phyloP scores from a whole-genome alignment of 1,140 invertebrate species.

The Drosophila albomicans region DNA sequence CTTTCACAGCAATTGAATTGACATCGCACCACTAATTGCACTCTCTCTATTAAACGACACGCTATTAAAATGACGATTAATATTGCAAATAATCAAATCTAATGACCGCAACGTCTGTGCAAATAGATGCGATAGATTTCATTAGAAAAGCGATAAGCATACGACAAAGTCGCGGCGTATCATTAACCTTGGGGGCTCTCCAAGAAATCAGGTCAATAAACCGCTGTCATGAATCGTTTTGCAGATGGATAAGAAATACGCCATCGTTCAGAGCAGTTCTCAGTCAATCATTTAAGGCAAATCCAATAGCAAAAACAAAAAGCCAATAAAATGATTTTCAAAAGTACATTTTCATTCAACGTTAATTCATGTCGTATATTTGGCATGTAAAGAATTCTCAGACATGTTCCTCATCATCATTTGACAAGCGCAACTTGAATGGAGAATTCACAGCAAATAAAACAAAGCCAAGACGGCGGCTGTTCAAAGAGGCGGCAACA shows the following conservation, averaged over 20 bases:
- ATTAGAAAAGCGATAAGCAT: slow-evolving; percentile 21
- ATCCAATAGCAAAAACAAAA: not conserved
- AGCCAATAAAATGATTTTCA: not conserved
- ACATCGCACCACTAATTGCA: slow-evolving; percentile 6
- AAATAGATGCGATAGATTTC: slow-evolving; percentile 11
- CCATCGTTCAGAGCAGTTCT: too few relatives aligned
- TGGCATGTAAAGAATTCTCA: not conserved
- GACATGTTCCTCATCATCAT: slow-evolving; percentile 7
- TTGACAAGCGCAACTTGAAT: slow-evolving; percentile 9
- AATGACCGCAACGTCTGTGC: slow-evolving; percentile 7
- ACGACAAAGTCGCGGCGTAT: not conserved
- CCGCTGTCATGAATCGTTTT: not conserved
- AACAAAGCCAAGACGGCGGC: not conserved
- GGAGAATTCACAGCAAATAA: not conserved
- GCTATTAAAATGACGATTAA: slow-evolving; percentile 50
- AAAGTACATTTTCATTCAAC: too few relatives aligned
- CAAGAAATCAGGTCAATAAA: slow-evolving; percentile 2
- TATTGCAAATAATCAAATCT: slow-evolving; percentile 28
- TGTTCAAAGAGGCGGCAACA: not conserved
- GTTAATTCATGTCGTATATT: not conserved
- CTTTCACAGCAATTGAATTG: slow-evolving; percentile 11
- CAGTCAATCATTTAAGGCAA: too few relatives aligned
- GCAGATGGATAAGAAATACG: not conserved
- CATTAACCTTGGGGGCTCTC: slow-evolving; percentile 8
- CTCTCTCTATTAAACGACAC: slow-evolving; percentile 28